These are phyloP conservation scores for Helicolenus hilgendorfi DNA, from an alignment of 2,797 vertebrate genomes.

Conservation along the genomic window DNA sequence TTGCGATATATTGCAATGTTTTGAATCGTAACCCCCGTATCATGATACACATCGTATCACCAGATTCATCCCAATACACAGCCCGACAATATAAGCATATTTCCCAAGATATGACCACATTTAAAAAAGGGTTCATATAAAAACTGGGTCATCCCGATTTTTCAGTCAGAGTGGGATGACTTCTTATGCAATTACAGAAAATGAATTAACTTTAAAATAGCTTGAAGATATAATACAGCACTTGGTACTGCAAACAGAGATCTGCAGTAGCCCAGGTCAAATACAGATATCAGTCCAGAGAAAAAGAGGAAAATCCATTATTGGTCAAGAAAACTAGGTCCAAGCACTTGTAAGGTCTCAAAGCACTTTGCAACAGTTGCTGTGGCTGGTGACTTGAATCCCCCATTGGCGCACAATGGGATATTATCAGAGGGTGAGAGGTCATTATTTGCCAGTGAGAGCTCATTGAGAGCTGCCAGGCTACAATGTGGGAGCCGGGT, in stretches of 20 bases:
- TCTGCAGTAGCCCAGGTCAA: not conserved
- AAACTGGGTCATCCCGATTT: not conserved
- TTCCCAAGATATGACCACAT: not conserved
- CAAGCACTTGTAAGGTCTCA: constrained; percentile 11
- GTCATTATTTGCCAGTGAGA: constrained; percentile 58
- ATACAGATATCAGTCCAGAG: not conserved
- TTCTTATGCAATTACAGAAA: not conserved
- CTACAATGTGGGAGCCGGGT: constrained; percentile 19
- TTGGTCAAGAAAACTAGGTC: constrained; percentile 8
- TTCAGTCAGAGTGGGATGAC: not conserved
- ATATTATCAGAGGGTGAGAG: constrained; percentile 63
- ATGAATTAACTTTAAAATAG: not conserved
- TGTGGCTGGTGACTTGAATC: constrained; percentile 36
- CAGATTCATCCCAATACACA: too few relatives aligned
- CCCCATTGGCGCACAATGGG: constrained; percentile 42
- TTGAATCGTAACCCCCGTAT: too few relatives aligned
- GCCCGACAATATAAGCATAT: not conserved
- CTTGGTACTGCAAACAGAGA: not conserved
- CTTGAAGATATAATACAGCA: not conserved
- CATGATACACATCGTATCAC: too few relatives aligned
- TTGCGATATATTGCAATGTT: too few relatives aligned
- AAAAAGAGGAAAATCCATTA: constrained; percentile 4
- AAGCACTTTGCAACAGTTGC: constrained; percentile 42
- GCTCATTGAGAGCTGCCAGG: constrained; percentile 57
- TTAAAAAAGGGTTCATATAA: not conserved